phyloP scores from a whole-genome alignment of 2,113 vertebrate species.

The Plectropomus leopardus region DNA sequence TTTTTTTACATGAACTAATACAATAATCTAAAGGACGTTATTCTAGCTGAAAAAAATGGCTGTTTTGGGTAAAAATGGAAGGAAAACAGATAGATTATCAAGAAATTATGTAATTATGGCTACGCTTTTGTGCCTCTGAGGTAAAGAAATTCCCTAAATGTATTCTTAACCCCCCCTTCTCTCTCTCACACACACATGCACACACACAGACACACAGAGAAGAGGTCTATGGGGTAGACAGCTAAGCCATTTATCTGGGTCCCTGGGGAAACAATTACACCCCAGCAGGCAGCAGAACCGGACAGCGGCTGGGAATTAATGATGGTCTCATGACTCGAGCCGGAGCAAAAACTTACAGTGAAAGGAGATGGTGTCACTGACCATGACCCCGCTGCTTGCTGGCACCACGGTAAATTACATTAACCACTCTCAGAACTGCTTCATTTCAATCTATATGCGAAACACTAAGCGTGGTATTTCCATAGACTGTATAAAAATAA shows the following conservation, averaged over 20 bases:
- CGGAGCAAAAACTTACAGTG: conserved; percentile 13
- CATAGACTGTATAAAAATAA: no score
- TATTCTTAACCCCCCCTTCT: not conserved
- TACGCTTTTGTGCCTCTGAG: conserved; percentile 9
- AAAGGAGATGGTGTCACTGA: not conserved
- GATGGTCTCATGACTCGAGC: conserved; percentile 41
- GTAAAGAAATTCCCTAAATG: not conserved
- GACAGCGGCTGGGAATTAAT: conserved; percentile 56
- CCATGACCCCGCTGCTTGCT: conserved; percentile 10
- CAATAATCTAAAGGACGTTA: not conserved
- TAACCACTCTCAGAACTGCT: not conserved
- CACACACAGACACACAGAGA: conserved; percentile 30
- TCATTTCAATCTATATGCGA: not conserved
- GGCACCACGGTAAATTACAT: not conserved
- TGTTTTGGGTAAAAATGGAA: not conserved
- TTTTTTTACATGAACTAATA: not conserved
- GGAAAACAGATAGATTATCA: not conserved
- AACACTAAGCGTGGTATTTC: not conserved
- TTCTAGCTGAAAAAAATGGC: no score
- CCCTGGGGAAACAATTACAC: conserved; percentile 69
- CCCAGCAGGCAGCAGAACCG: conserved; percentile 33
- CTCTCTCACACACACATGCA: conserved; percentile 9
- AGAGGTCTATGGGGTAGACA: conserved; percentile 25
- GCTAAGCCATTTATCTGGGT: conserved; percentile 47
- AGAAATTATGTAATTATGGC: conserved; percentile 10